phyloP scores from a whole-genome alignment of 2,888 invertebrate species.

The Chrysotoxum bicinctum region DNA sequence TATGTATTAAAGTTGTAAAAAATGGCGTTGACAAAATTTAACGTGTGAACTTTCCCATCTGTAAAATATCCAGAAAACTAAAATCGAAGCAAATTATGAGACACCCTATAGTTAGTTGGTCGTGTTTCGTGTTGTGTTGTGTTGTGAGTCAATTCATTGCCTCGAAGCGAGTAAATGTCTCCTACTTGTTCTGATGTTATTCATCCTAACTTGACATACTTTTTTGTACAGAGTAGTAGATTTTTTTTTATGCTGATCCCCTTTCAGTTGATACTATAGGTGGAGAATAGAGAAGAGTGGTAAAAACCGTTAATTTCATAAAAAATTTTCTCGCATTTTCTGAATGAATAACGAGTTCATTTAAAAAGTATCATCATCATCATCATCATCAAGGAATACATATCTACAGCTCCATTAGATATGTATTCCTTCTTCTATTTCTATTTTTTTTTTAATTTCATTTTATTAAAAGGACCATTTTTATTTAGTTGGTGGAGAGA shows the following conservation, averaged over 20 bases:
- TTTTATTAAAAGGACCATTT: constrained; percentile 3
- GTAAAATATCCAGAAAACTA: background rate
- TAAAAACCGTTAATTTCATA: constrained; percentile 50
- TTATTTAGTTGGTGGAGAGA: background rate
- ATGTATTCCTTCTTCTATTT: background rate
- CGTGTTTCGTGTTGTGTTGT: background rate
- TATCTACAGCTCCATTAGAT: background rate
- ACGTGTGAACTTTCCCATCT: no score
- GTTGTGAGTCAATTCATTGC: constrained; percentile 65
- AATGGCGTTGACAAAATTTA: no score
- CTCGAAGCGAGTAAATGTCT: constrained; percentile 65
- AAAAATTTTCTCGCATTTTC: constrained; percentile 28
- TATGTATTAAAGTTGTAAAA: no score
- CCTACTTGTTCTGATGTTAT: constrained; percentile 56
- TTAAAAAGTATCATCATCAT: constrained; percentile 41
- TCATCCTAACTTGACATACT: constrained; percentile 71
- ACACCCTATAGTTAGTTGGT: background rate
- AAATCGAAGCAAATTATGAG: background rate
- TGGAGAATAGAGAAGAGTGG: background rate
- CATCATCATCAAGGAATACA: constrained; percentile 31
- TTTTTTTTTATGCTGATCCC: background rate
- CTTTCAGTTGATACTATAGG: background rate
- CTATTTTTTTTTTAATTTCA: background rate
- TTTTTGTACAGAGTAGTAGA: constrained; percentile 29
- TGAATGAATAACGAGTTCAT: constrained; percentile 60